phyloP scores from a whole-genome alignment of 2,888 invertebrate species.

The Salticus scenicus region DNA sequence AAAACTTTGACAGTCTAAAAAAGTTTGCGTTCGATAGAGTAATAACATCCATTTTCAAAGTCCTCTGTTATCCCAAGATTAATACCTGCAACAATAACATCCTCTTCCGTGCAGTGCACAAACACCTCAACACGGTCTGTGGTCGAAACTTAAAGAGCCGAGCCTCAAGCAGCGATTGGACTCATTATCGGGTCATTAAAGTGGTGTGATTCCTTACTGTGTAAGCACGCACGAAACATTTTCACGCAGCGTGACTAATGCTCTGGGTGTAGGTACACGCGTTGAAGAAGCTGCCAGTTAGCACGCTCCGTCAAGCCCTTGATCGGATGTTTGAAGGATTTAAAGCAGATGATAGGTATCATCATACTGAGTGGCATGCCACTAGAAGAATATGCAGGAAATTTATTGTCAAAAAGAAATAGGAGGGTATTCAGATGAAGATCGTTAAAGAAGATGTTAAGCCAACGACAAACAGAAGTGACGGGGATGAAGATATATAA shows the following conservation, averaged over 20 bases:
- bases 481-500: too few relatives aligned
- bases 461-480: too few relatives aligned
- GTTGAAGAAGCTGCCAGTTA: background rate
- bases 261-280: background rate
- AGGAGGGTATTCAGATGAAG: too few relatives aligned
- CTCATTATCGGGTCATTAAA: conserved; percentile 8
- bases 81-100: background rate
- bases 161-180: background rate
- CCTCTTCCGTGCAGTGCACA: background rate
- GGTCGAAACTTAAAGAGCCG: background rate
- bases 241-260: conserved; percentile 5
- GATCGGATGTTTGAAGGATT: too few relatives aligned
- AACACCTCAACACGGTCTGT: too few relatives aligned
- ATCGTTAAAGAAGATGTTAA: too few relatives aligned
- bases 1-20: background rate
- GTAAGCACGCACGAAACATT: background rate
- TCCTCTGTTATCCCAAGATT: too few relatives aligned
- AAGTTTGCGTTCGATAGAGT: background rate
- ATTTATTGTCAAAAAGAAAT: too few relatives aligned
- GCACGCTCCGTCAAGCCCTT: background rate
- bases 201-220: background rate
- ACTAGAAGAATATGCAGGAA: too few relatives aligned
- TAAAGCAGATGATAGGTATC: too few relatives aligned
- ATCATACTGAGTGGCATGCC: too few relatives aligned
- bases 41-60: background rate